A percentile compares a stretch with the other conserved stretches of the same genome.
These are phyloP conservation scores for Brenthis ino DNA, from an alignment of 2,888 invertebrate species.

Conservation along the genomic window DNA sequence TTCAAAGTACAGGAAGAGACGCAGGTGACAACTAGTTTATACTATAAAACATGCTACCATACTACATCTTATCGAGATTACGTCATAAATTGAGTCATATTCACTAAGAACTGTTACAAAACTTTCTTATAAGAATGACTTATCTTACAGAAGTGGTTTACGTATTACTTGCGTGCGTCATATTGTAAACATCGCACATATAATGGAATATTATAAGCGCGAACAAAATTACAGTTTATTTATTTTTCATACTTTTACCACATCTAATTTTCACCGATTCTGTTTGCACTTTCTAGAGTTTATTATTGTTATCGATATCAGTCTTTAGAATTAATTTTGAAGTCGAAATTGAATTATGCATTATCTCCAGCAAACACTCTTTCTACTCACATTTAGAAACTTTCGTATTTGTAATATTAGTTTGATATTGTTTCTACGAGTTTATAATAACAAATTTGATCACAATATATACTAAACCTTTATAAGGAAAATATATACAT, in stretches of 20 bases:
- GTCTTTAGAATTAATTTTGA: background rate
- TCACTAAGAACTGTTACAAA: constrained; percentile 1
- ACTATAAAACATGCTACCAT: background rate
- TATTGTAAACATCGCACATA: constrained; percentile 12
- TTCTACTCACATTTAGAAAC: too few species aligned
- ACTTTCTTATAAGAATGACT: constrained; percentile 28
- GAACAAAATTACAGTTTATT: constrained; percentile 5
- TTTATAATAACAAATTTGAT: background rate
- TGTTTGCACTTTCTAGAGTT: background rate
- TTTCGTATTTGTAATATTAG: too few species aligned
- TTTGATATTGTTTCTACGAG: background rate
- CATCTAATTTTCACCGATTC: background rate
- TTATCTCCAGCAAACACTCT: too few species aligned
- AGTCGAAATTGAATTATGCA: background rate
- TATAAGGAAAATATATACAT: constrained; percentile 7
- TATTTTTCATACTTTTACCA: constrained; percentile 5
- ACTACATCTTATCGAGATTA: background rate
- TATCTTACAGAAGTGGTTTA: constrained; percentile 20
- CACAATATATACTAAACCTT: background rate
- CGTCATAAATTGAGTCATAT: constrained; percentile 14
- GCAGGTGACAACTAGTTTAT: too few species aligned
- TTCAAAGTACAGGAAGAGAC: too few species aligned
- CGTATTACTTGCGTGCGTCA: constrained; percentile 27
- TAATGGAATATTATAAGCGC: constrained; percentile 7
- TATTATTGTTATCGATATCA: background rate